phyloP scores from a whole-genome alignment of 2,888 invertebrate genomes.

The Nemapogon koenigi region DNA sequence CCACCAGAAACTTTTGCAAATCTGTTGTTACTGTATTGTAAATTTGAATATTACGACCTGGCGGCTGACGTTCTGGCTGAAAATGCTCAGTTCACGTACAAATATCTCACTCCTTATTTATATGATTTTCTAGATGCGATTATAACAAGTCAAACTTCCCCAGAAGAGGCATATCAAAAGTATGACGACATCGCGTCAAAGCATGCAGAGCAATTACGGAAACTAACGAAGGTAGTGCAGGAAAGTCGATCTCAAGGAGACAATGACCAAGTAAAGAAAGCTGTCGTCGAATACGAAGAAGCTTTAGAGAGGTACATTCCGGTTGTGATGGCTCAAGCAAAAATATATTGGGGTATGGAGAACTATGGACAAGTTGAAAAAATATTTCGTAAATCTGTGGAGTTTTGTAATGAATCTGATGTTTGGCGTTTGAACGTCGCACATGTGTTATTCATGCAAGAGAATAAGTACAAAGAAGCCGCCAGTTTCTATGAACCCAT shows the following conservation, averaged over 20 bases:
- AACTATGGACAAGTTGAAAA: constrained; percentile 96
- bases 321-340: constrained; percentile 98
- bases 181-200: constrained; percentile 93
- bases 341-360: constrained; percentile 97
- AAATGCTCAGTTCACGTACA: constrained; percentile 95
- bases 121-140: constrained; percentile 96
- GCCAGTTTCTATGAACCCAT: constrained; percentile 98
- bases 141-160: constrained; percentile 96
- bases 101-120: constrained; percentile 91
- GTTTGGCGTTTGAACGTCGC: constrained; percentile 98
- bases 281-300: constrained; percentile 91
- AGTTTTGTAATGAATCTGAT: constrained; percentile 97
- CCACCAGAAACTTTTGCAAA: constrained; percentile 98
- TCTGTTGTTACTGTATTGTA: constrained; percentile 91
- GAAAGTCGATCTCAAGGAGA: constrained; percentile 89
- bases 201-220: constrained; percentile 87
- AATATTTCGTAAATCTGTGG: constrained; percentile 95
- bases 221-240: constrained; percentile 92
- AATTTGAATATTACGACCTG: constrained; percentile 96
- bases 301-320: constrained; percentile 93
- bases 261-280: constrained; percentile 86
- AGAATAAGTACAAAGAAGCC: constrained; percentile 97
- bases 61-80: constrained; percentile 98
- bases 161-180: constrained; percentile 94
- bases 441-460: constrained; percentile 99